These are phyloP conservation scores for Isoperla grammatica DNA, from an alignment of 2,888 invertebrate species.

Conservation along the genomic window DNA sequence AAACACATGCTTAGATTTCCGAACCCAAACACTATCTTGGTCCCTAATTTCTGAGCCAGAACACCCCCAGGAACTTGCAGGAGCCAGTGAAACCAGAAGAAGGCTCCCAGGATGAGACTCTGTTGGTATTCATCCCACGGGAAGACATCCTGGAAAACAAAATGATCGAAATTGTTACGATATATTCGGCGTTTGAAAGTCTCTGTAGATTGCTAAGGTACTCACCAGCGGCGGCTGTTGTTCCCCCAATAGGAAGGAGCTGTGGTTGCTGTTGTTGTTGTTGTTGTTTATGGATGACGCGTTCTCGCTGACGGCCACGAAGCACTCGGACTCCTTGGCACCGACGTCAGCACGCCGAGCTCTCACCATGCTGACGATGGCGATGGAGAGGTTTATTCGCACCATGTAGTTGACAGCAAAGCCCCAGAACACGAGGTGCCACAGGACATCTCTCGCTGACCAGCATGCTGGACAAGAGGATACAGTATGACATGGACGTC, in stretches of 20 bases:
- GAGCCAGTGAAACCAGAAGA: slow-evolving; percentile 67
- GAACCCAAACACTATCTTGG: slow-evolving; percentile 63
- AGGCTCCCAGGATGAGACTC: slow-evolving; percentile 58
- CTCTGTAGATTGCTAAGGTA: too few relatives aligned
- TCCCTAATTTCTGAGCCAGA: slow-evolving; percentile 61
- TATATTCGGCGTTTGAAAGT: too few relatives aligned
- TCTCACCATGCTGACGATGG: slow-evolving; percentile 60
- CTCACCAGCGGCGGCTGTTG: too few relatives aligned
- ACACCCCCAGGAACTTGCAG: slow-evolving; percentile 68
- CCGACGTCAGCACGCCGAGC: slow-evolving; percentile 27
- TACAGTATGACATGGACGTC: too few relatives aligned
- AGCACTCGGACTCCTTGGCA: slow-evolving; percentile 18
- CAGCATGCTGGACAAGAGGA: slow-evolving; percentile 33
- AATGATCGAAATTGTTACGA: neutral
- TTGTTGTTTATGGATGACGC: too few relatives aligned
- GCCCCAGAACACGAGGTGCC: slow-evolving; percentile 59
- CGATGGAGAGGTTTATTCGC: slow-evolving; percentile 60
- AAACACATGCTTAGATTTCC: slow-evolving; percentile 58
- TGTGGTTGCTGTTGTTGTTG: too few relatives aligned
- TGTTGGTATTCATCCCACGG: slow-evolving; percentile 62
- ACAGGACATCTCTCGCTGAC: slow-evolving; percentile 48
- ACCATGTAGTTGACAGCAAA: slow-evolving; percentile 65
- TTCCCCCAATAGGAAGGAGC: too few relatives aligned
- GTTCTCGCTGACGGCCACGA: too few relatives aligned
- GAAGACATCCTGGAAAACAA: slow-evolving; percentile 40